phyloP scores from a whole-genome alignment of 2,113 vertebrate genomes.

The Myocastor coypus region DNA sequence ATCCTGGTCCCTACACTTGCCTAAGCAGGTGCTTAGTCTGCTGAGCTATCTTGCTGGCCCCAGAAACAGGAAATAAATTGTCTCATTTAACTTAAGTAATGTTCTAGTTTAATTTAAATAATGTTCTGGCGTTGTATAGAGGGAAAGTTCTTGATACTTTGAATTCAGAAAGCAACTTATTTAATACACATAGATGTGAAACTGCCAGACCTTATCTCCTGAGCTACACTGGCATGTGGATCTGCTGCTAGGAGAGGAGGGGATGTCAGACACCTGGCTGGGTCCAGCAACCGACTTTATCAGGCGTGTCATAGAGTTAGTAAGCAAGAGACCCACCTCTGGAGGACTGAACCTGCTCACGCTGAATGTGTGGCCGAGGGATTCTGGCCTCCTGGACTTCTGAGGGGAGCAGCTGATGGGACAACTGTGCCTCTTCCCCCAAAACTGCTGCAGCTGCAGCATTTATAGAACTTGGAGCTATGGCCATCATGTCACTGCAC shows the following conservation, averaged over 20 bases:
- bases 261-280: accelerated
- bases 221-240: accelerated
- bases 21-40: too few relatives aligned
- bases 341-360: neutral
- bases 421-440: neutral
- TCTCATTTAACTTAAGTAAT: neutral
- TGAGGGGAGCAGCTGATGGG: neutral
- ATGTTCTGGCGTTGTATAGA: neutral
- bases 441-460: neutral
- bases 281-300: neutral
- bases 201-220: neutral
- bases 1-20: too few relatives aligned
- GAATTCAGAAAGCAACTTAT: neutral
- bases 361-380: neutral
- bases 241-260: accelerated
- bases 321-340: neutral
- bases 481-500: accelerated
- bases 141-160: neutral
- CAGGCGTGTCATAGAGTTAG: neutral
- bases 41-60: too few relatives aligned
- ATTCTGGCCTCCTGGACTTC: neutral
- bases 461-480: neutral
- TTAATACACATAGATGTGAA: neutral
- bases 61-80: neutral
- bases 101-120: neutral